Evolutionary conservation across 2,113 vertebrate genomes (phyloP).

Genomic region (Lipophrys pholis): DNA sequence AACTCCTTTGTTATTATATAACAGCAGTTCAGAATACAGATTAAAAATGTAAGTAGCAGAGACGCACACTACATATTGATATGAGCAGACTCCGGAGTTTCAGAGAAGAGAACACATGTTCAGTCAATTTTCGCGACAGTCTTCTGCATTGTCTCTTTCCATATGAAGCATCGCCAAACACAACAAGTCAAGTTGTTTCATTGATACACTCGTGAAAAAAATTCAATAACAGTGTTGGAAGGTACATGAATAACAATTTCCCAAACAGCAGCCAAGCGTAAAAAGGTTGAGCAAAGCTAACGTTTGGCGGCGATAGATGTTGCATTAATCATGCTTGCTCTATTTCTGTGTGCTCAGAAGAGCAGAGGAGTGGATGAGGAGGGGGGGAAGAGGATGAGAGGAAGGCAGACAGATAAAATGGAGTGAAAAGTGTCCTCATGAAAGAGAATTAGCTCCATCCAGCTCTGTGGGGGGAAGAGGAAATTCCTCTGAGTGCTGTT

Average conservation of each 20-base stretch:
- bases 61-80: too few relatives aligned
- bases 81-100: neutral
- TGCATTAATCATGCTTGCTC: constrained; percentile 76
- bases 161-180: too few relatives aligned
- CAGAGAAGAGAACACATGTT: neutral
- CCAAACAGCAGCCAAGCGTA: constrained; percentile 55
- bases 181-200: constrained; percentile 34
- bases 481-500: constrained; percentile 73
- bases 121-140: neutral
- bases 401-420: constrained; percentile 53
- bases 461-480: constrained; percentile 55
- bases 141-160: neutral
- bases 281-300: constrained; percentile 70
- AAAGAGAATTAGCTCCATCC: constrained; percentile 71
- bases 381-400: constrained; percentile 4
- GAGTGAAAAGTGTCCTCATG: constrained; percentile 72
- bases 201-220: constrained; percentile 37
- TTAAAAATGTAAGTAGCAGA: too few relatives aligned
- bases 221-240: constrained; percentile 24
- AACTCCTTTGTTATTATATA: too few relatives aligned
- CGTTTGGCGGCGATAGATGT: constrained; percentile 59
- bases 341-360: constrained; percentile 66
- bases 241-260: constrained; percentile 49
- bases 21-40: too few relatives aligned
- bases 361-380: constrained; percentile 25